phyloP scores from a whole-genome alignment of 1,140 invertebrate genomes.

The Bombus impatiens region DNA sequence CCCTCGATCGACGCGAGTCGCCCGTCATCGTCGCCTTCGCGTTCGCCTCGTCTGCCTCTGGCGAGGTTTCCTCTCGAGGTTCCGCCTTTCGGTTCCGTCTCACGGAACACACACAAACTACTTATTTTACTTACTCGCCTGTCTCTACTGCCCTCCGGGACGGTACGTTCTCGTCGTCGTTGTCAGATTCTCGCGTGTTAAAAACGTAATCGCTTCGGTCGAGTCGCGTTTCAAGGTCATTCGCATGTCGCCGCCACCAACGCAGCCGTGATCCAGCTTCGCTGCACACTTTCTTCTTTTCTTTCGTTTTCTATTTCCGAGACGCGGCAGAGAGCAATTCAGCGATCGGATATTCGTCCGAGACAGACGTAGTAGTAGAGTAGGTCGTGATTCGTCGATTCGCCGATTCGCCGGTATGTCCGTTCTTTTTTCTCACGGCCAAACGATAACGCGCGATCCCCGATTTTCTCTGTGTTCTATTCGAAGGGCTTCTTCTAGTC shows the following conservation, averaged over 20 bases:
- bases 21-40: constrained; percentile 47
- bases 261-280: not conserved
- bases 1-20: constrained; percentile 19
- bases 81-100: not conserved
- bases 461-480: not conserved
- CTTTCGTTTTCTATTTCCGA: not conserved
- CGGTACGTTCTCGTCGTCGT: not conserved
- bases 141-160: not conserved
- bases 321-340: no score
- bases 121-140: constrained; percentile 1
- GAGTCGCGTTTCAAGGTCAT: constrained; percentile 36
- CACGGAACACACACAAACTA: not conserved
- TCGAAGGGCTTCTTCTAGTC: not conserved
- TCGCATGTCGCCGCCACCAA: constrained; percentile 23
- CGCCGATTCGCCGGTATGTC: constrained; percentile 5
- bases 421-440: not conserved
- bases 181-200: not conserved
- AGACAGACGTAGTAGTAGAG: no score
- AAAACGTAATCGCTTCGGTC: constrained; percentile 4
- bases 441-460: not conserved
- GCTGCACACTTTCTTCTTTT: not conserved
- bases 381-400: constrained; percentile 36
- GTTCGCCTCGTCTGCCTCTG: not conserved
- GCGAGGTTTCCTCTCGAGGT: not conserved
- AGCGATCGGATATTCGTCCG: not conserved